phyloP scores from a whole-genome alignment of 2,888 invertebrate species.

The Diplolepis rosae region DNA sequence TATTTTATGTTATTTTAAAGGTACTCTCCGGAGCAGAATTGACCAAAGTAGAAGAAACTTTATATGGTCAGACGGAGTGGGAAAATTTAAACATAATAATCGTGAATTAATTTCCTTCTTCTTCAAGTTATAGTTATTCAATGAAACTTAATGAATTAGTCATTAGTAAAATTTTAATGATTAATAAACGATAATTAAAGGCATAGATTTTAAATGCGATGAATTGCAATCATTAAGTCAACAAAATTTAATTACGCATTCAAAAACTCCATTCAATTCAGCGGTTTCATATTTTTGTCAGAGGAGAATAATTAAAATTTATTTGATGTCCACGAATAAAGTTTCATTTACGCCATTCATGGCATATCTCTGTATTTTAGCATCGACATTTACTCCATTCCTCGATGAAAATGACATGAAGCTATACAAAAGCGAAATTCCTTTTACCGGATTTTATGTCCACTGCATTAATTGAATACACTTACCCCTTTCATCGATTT shows the following conservation, averaged over 20 bases:
- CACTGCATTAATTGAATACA: slow-evolving; percentile 13
- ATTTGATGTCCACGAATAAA: neutral
- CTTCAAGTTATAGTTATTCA: no score
- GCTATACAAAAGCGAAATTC: slow-evolving; percentile 1
- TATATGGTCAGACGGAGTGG: neutral
- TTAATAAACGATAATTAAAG: neutral
- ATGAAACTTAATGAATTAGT: neutral
- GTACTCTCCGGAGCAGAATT: neutral
- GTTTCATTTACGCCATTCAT: neutral
- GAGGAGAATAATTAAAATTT: neutral
- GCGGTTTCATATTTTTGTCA: neutral
- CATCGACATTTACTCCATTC: neutral
- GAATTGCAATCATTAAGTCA: neutral
- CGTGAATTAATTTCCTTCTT: neutral
- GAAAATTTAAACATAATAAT: neutral
- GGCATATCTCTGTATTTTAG: neutral
- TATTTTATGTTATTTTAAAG: slow-evolving; percentile 7
- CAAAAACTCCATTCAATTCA: neutral
- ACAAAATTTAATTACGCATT: neutral
- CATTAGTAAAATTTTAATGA: neutral
- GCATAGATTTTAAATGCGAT: neutral
- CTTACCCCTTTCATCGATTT: slow-evolving; percentile 19
- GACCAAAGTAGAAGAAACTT: neutral
- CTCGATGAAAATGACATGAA: neutral
- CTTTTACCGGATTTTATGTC: neutral